Evolutionary conservation across 2,888 invertebrate genomes (phyloP).

Genomic region (Nemoura dubitans): DNA sequence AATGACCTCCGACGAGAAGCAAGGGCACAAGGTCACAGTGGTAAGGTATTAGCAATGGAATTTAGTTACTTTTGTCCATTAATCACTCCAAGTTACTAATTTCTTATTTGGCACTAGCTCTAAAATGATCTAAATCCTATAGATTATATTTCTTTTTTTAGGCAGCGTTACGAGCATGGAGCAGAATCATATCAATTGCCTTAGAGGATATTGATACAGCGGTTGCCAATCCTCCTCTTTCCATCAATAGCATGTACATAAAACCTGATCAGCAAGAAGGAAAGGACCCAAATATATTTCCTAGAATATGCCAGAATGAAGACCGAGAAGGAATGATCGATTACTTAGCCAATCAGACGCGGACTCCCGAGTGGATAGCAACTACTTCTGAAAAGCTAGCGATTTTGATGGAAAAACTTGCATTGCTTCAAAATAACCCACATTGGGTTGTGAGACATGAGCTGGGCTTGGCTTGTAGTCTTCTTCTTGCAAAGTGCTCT

Average conservation of each 20-base stretch:
- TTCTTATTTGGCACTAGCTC: too few species aligned
- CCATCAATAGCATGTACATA: background rate
- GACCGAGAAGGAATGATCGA: conserved; percentile 53
- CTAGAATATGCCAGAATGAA: conserved; percentile 35
- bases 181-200: conserved; percentile 60
- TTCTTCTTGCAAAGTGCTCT: conserved; percentile 50
- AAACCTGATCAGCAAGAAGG: background rate
- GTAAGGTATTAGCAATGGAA: conserved; percentile 58
- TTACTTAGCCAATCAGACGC: conserved; percentile 57
- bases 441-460: conserved; percentile 71
- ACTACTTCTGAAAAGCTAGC: conserved; percentile 68
- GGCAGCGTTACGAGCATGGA: conserved; percentile 62
- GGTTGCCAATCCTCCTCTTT: background rate
- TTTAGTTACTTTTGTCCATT: too few species aligned
- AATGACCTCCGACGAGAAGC: conserved; percentile 66
- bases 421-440: conserved; percentile 67
- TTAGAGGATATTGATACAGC: conserved; percentile 59
- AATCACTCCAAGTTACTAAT: too few species aligned
- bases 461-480: conserved; percentile 66
- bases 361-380: conserved; percentile 67
- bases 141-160: conserved; percentile 55
- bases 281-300: background rate
- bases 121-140: too few species aligned
- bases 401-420: conserved; percentile 63
- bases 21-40: conserved; percentile 69